A percentile compares a stretch with the other conserved stretches of the same genome.
phyloP scores from a whole-genome alignment of 2,113 vertebrate species.

The Sinocyclocheilus maitianheensis region DNA sequence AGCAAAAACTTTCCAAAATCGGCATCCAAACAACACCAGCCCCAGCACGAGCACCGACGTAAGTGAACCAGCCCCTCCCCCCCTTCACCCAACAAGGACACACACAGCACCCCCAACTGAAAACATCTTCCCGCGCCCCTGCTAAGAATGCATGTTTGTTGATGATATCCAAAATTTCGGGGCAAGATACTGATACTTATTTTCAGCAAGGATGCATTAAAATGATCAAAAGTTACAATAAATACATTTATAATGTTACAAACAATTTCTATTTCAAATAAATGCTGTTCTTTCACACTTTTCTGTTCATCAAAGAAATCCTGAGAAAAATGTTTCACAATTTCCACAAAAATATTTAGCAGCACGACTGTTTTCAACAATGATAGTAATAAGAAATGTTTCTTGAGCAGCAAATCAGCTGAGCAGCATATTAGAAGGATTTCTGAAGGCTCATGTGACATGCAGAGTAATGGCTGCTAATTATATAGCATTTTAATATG shows the following conservation, averaged over 20 bases:
- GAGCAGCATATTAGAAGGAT: background rate
- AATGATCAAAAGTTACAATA: background rate
- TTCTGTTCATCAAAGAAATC: background rate
- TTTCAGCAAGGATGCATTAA: background rate
- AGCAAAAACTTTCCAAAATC: too few species aligned
- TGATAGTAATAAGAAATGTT: too few species aligned
- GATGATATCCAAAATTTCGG: background rate
- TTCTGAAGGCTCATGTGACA: background rate
- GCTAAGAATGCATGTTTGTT: background rate
- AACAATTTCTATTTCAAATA: background rate
- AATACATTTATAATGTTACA: background rate
- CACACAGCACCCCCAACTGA: too few species aligned
- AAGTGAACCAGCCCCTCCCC: too few species aligned
- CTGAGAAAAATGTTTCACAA: background rate
- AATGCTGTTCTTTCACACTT: background rate
- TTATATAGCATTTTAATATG: too few species aligned
- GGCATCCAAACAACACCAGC: too few species aligned
- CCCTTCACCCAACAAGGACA: too few species aligned
- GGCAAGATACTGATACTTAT: background rate
- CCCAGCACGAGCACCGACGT: too few species aligned
- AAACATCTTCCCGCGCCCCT: too few species aligned
- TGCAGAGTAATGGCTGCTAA: background rate
- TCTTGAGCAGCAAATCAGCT: too few species aligned
- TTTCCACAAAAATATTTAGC: background rate
- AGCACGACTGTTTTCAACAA: too few species aligned